phyloP scores from a whole-genome alignment of 2,888 invertebrate genomes.

The Thysanoteuthis rhombus region DNA sequence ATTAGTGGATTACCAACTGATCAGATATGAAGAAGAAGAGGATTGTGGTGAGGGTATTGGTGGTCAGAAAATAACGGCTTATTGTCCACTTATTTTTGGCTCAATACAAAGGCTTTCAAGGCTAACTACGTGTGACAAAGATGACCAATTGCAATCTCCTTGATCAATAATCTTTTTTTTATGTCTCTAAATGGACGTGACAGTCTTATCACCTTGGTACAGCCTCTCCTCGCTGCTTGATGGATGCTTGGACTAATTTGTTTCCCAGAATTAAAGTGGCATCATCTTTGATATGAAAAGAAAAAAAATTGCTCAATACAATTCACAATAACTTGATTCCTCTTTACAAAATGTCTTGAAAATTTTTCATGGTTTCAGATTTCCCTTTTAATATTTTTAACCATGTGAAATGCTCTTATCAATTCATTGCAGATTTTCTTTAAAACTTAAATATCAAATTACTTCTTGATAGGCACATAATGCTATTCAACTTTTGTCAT shows the following conservation, averaged over 20 bases:
- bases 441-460: too few species aligned
- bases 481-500: too few species aligned
- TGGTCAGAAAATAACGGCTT: not conserved
- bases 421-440: too few species aligned
- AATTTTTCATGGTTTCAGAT: too few species aligned
- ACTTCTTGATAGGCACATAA: too few species aligned
- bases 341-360: too few species aligned
- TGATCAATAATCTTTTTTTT: not conserved
- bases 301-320: not conserved
- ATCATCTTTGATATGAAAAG: not conserved
- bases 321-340: too few species aligned
- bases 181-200: not conserved
- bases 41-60: not conserved
- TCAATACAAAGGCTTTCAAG: not conserved
- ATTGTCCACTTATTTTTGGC: constrained; percentile 12
- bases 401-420: too few species aligned
- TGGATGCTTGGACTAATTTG: not conserved
- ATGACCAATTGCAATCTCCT: not conserved
- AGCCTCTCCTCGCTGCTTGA: not conserved
- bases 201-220: not conserved
- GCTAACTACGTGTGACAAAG: not conserved
- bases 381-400: too few species aligned
- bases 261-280: not conserved
- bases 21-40: not conserved
- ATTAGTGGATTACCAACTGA: not conserved